Percentiles rank a stretch among this genome's conserved stretches.
phyloP scores from a whole-genome alignment of 2,888 invertebrate species.

The Ectemnius continuus region DNA sequence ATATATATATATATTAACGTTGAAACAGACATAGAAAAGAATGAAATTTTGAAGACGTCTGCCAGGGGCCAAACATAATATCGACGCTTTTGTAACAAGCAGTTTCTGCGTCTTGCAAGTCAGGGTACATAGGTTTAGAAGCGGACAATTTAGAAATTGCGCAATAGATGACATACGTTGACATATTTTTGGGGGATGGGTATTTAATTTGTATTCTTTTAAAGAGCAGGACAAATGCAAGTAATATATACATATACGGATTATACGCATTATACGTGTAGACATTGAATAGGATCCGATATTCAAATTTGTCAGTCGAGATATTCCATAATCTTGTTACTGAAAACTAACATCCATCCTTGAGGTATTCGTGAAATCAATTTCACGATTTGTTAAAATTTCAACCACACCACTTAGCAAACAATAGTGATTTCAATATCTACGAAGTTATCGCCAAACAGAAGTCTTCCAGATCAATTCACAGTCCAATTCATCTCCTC shows the following conservation, averaged over 20 bases:
- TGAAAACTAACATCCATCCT: background rate
- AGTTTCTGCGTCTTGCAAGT: constrained; percentile 31
- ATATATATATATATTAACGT: constrained; percentile 8
- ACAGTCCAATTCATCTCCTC: too few relatives aligned
- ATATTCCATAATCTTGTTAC: background rate
- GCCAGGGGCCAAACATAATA: constrained; percentile 23
- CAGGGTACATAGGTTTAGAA: constrained; percentile 30
- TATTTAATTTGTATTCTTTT: constrained; percentile 40
- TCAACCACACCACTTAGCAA: too few relatives aligned
- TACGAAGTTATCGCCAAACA: too few relatives aligned
- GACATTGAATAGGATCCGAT: constrained; percentile 14
- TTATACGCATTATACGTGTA: constrained; percentile 24
- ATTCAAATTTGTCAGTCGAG: background rate
- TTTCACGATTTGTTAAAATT: too few relatives aligned
- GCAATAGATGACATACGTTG: constrained; percentile 29
- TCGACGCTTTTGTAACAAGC: constrained; percentile 23
- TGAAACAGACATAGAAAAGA: constrained; percentile 5
- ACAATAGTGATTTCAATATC: too few relatives aligned
- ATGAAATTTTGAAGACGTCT: constrained; percentile 10
- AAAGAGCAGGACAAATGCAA: constrained; percentile 17
- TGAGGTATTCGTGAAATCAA: background rate
- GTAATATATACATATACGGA: constrained; percentile 26
- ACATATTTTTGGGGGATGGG: constrained; percentile 35
- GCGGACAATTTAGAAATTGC: constrained; percentile 36
- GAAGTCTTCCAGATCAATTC: too few relatives aligned